Conservation (phyloP, 2,797 vertebrate genomes). For the Gadopsis marmoratus region DNA sequence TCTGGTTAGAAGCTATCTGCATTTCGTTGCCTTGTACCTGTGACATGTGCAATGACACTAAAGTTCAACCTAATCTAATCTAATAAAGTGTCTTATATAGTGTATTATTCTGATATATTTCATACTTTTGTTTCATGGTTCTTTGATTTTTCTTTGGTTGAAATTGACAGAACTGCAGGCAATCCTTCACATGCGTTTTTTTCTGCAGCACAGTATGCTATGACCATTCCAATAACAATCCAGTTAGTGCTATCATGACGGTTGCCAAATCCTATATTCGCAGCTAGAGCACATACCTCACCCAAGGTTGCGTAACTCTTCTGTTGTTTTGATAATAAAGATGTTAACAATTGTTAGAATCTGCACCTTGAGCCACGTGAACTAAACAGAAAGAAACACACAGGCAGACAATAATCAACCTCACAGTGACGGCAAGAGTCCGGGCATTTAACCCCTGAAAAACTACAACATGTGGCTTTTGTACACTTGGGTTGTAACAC, state of each 20-base stretch:
- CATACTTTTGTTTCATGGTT: neutral
- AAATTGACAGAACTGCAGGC: conserved; percentile 19
- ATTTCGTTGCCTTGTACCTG: no score
- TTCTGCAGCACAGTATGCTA: neutral
- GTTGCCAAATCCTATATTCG: neutral
- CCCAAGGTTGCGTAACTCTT: neutral
- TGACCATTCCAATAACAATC: neutral
- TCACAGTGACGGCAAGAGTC: neutral
- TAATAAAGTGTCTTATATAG: neutral
- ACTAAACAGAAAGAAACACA: conserved; percentile 3
- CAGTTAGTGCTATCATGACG: neutral
- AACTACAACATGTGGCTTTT: neutral
- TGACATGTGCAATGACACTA: no score
- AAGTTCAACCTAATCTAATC: no score
- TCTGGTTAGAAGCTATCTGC: no score
- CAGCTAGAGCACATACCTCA: neutral
- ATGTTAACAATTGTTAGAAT: neutral
- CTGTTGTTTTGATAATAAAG: neutral
- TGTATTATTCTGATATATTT: conserved; percentile 16
- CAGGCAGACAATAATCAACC: neutral
- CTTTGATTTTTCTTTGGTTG: conserved; percentile 11
- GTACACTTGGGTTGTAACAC: neutral
- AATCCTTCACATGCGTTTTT: neutral
- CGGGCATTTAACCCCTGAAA: neutral
- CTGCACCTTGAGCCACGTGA: neutral